Percentiles rank a stretch among this genome's conserved stretches.
phyloP scores from a whole-genome alignment of 2,113 vertebrate genomes.

The Paratilapia polleni region DNA sequence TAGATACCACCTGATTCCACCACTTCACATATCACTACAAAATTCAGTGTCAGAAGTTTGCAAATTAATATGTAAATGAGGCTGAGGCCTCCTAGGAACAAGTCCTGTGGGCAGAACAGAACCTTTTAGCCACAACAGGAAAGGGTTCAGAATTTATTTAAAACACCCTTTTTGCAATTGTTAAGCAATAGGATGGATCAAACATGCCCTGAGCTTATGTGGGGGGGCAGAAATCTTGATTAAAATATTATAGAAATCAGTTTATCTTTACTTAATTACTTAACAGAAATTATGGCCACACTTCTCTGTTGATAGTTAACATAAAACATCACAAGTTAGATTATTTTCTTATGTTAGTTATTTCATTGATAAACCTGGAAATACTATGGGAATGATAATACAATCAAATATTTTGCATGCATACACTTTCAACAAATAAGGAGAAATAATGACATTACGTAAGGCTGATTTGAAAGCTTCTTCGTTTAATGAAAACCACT shows the following conservation, averaged over 20 bases:
- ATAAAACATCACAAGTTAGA: neutral
- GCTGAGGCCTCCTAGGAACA: neutral
- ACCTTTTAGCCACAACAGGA: neutral
- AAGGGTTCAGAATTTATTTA: no score
- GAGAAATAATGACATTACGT: no score
- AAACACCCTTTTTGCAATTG: neutral
- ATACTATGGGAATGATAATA: no score
- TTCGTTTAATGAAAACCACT: no score
- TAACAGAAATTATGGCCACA: no score
- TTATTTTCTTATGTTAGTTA: neutral
- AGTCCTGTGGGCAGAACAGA: neutral
- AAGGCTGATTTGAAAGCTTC: no score
- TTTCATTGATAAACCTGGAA: neutral
- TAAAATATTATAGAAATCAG: no score
- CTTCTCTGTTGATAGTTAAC: no score
- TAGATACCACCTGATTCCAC: neutral
- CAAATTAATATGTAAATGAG: neutral
- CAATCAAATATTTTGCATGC: neutral
- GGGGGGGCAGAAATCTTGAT: no score
- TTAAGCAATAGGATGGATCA: neutral
- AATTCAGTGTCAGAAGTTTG: neutral
- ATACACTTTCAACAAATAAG: no score
- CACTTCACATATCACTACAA: neutral
- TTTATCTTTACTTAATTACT: no score
- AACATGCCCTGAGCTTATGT: neutral